Base-by-base conservation (phyloP, 2,113 vertebrate species). In the Accipiter virgatus region DNA sequence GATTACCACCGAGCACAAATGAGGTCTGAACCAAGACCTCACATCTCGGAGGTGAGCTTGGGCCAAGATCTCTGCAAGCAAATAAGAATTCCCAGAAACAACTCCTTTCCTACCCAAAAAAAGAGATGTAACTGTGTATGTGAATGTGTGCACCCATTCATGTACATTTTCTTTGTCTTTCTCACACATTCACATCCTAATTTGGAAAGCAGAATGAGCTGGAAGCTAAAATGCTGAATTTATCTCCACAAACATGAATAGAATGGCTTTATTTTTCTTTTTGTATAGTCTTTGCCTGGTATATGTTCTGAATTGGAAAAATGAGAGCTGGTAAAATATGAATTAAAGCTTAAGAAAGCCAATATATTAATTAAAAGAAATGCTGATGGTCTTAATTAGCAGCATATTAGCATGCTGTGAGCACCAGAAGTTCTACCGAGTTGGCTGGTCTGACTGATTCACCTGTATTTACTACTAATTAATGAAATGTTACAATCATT, bases 311-410 rank as follows among this genome's bases (percentile, higher is more conserved):
- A 82, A 88, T 20, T 52, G 36, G 20, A 87, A 75, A 95, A 88
- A 70, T 6, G 4, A 71, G 38, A 63, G 36, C 34, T 56, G 75
- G 42, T 50, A 74, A 92, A 81, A 78, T 53, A 77, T 9, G 25
- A 77, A 77, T 73, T 96, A 81, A 81, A 77, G 93, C 62, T 84
- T 55, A 58, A 47, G 27, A 52, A 93, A 96, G 81, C 20, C 72
- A 88, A 66, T 22, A 27, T 34, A 92, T 81, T 97, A 81, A 95
- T 97, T 97, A 95, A 96, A 85, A 47, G 47, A 63, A 90, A 89
- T 59, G 67, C 16, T 65, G 78, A 84, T 81, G 85, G 78, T 96
- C 93, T 97, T 98, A 98, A 98, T 98, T 98, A 97, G 58, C 66
- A 79, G 47, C 0, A 7, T 86, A 92, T 97, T 96, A 96, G 90